Evolutionary conservation across 1,140 invertebrate species (phyloP).

Genomic region (honey bee (Apis mellifera)): Amel_HAv3.1 CM009940.2:7588001-7588500

Average conservation of each 20-base stretch:
- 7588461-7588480: neutral
- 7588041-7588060: constrained; percentile 35
- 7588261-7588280: constrained; percentile 6
- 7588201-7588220: constrained; percentile 26
- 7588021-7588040: constrained; percentile 39
- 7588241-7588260: neutral
- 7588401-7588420: neutral
- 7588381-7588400: neutral
- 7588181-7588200: constrained; percentile 16
- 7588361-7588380: neutral
- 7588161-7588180: neutral
- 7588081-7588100: constrained; percentile 35
- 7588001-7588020: constrained; percentile 50
- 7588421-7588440: constrained; percentile 6
- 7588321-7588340: neutral
- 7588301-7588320: neutral
- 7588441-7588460: neutral
- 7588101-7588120: constrained; percentile 17
- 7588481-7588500: constrained; percentile 11
- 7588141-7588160: constrained; percentile 32
- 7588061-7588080: constrained; percentile 32
- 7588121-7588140: constrained; percentile 20
- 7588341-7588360: neutral
- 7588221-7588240: neutral
- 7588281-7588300: neutral